These are phyloP conservation scores for Calidris pygmaea DNA, from an alignment of 2,113 vertebrate species.

Conservation along the genomic window DNA sequence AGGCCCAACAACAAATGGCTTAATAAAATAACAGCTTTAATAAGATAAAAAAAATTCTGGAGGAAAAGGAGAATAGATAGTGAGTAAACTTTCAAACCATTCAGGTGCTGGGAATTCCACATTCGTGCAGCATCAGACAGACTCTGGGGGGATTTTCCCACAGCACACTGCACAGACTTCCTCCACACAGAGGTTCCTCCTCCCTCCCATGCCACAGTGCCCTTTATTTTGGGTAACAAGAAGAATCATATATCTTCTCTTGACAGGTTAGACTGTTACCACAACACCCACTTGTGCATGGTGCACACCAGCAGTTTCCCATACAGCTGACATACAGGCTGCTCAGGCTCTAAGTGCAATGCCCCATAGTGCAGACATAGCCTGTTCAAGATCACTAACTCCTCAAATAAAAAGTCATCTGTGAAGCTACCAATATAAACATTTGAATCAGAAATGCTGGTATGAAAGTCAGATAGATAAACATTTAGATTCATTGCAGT, in stretches of 20 bases:
- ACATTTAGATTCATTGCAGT: background rate
- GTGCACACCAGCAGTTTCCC: background rate
- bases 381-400: background rate
- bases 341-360: accelerated
- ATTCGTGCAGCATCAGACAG: background rate
- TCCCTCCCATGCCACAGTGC: background rate
- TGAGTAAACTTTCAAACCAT: background rate
- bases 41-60: background rate
- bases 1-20: background rate
- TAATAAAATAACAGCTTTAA: background rate
- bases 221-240: background rate
- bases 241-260: background rate
- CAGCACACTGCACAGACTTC: background rate
- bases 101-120: background rate
- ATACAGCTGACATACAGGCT: accelerated
- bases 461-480: background rate
- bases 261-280: too few relatives aligned
- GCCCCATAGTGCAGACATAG: background rate
- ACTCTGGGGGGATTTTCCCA: background rate
- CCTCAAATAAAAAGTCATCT: background rate
- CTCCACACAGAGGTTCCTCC: background rate
- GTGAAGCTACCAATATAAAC: background rate
- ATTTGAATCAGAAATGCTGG: background rate
- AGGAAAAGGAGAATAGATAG: background rate
- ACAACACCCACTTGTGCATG: accelerated